Percentiles rank a stretch among this genome's conserved stretches.
These are phyloP conservation scores for Ornithoptera alexandrae DNA, from an alignment of 2,888 invertebrate species.

Conservation along the genomic window DNA sequence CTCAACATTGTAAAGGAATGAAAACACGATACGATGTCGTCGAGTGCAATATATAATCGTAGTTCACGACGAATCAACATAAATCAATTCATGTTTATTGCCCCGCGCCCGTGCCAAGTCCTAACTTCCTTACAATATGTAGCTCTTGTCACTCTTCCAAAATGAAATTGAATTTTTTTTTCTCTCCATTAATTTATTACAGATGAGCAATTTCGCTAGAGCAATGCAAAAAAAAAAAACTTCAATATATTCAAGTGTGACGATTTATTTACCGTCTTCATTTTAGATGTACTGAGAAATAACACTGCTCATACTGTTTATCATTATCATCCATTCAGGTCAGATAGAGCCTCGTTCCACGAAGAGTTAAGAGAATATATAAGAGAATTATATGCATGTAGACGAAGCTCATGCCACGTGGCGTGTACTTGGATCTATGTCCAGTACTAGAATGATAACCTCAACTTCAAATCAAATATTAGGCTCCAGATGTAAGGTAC, in stretches of 20 bases:
- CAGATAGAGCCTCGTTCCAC: background rate
- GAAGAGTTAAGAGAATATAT: background rate
- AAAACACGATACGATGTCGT: constrained; percentile 4
- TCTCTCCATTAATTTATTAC: constrained; percentile 20
- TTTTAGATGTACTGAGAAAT: background rate
- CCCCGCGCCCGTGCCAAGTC: constrained; percentile 46
- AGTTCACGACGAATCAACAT: constrained; percentile 26
- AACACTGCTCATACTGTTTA: background rate
- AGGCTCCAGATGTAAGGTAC: background rate
- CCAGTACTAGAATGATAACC: background rate
- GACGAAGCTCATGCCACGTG: background rate
- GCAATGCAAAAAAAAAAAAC: constrained; percentile 16
- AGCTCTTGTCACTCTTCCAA: constrained; percentile 51
- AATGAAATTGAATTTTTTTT: constrained; percentile 34
- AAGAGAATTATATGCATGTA: background rate
- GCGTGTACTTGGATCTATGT: background rate
- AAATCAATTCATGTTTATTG: constrained; percentile 42
- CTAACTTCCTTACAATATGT: constrained; percentile 42
- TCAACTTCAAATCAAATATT: background rate
- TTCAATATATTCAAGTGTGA: constrained; percentile 22
- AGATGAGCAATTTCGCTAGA: constrained; percentile 27
- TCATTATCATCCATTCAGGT: background rate
- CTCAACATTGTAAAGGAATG: background rate
- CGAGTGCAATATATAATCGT: constrained; percentile 19
- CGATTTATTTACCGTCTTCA: constrained; percentile 17